Evolutionary conservation across 2,113 vertebrate genomes (phyloP).

Genomic region (Neodontobutis hainanensis): DNA sequence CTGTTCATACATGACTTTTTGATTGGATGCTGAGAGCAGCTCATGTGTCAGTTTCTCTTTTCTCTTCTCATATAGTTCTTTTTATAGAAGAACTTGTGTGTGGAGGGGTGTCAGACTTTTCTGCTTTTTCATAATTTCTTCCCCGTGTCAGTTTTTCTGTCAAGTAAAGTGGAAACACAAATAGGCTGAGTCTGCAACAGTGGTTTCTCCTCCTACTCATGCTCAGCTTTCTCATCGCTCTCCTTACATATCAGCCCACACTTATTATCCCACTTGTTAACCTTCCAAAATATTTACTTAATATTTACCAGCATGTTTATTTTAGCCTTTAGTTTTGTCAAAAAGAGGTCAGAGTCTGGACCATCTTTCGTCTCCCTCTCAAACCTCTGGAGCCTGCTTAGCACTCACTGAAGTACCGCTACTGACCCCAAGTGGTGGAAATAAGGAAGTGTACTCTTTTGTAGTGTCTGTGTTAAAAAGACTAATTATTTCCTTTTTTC

Average conservation of each 20-base stretch:
- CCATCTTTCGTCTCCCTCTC: slow-evolving; percentile 52
- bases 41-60: slow-evolving; percentile 23
- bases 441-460: slow-evolving; percentile 7
- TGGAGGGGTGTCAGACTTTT: slow-evolving; percentile 15
- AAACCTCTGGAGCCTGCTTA: slow-evolving; percentile 68
- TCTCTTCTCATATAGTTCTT: slow-evolving; percentile 15
- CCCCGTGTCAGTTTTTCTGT: slow-evolving; percentile 57
- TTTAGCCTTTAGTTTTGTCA: slow-evolving; percentile 23
- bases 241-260: slow-evolving; percentile 17
- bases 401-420: slow-evolving; percentile 28
- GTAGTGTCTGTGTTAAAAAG: background rate
- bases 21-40: slow-evolving; percentile 27
- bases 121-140: slow-evolving; percentile 41
- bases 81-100: slow-evolving; percentile 25
- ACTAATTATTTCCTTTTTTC: slow-evolving; percentile 39
- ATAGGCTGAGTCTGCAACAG: slow-evolving; percentile 69
- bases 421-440: slow-evolving; percentile 73
- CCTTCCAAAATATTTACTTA: background rate
- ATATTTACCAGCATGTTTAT: slow-evolving; percentile 12
- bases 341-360: slow-evolving; percentile 5
- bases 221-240: slow-evolving; percentile 11
- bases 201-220: slow-evolving; percentile 47
- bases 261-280: slow-evolving; percentile 6
- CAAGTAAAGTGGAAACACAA: slow-evolving; percentile 70
- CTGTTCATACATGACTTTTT: slow-evolving; percentile 32